Evolutionary conservation across 2,888 invertebrate genomes (phyloP).

Genomic region (Pyrrhia umbra): DNA sequence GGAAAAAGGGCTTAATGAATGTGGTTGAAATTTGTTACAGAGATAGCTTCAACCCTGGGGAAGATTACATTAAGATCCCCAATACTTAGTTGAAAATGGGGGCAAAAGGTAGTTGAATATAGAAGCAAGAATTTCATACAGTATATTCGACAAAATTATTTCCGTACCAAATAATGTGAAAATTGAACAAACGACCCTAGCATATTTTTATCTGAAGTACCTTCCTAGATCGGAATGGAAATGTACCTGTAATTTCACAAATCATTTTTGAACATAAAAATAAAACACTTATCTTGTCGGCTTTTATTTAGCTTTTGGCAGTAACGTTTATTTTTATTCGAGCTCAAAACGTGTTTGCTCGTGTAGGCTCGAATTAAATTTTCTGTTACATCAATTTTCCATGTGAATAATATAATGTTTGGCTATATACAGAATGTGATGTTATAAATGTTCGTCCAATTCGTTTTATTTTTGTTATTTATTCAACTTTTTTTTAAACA

Average conservation of each 20-base stretch:
- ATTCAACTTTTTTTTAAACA: too few species aligned
- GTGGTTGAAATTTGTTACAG: too few species aligned
- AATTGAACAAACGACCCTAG: constrained; percentile 1
- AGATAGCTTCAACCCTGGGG: too few species aligned
- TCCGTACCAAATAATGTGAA: not conserved
- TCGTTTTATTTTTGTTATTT: too few species aligned
- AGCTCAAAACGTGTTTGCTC: constrained; percentile 19
- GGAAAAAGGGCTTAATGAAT: too few species aligned
- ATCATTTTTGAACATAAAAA: constrained; percentile 31
- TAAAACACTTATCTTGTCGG: constrained; percentile 30
- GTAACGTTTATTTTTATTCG: constrained; percentile 36
- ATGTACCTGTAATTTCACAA: constrained; percentile 35
- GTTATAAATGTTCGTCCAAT: not conserved
- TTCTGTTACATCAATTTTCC: constrained; percentile 35
- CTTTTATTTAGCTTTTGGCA: constrained; percentile 24
- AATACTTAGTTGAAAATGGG: too few species aligned
- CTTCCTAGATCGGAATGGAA: constrained; percentile 38
- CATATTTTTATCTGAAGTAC: constrained; percentile 15
- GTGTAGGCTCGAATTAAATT: constrained; percentile 32
- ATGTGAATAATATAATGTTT: constrained; percentile 36
- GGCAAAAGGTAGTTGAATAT: too few species aligned
- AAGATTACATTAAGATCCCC: too few species aligned
- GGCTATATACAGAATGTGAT: constrained; percentile 18
- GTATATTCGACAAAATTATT: constrained; percentile 5
- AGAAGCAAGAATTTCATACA: too few species aligned